Conservation (phyloP, 1,140 invertebrate genomes). For the Drosophila guanche region DNA sequence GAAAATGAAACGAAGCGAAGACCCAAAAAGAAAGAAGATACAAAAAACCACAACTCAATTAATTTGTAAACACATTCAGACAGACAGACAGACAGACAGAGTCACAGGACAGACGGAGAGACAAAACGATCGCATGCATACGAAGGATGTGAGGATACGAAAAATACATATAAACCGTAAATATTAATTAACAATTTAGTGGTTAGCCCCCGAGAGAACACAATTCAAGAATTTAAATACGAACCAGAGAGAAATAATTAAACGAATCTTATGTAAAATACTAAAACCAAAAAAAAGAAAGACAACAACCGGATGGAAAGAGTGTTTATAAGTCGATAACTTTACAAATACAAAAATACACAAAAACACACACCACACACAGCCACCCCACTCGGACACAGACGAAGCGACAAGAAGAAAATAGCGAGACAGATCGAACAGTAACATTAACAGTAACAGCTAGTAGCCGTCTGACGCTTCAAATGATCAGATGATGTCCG, state of each 20-base stretch:
- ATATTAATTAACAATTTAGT: constrained; percentile 43
- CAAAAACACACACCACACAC: constrained; percentile 7
- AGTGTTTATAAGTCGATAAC: constrained; percentile 32
- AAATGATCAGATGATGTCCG: too few species aligned
- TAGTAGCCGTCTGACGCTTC: not conserved
- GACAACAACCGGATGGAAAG: not conserved
- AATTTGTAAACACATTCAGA: constrained; percentile 27
- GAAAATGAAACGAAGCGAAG: constrained; percentile 5
- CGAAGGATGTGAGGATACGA: constrained; percentile 29
- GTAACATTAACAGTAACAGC: constrained; percentile 14
- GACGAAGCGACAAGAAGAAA: constrained; percentile 8
- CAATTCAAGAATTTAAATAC: constrained; percentile 46
- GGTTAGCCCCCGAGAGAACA: constrained; percentile 39
- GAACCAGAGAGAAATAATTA: constrained; percentile 39
- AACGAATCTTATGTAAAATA: constrained; percentile 51
- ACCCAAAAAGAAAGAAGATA: not conserved
- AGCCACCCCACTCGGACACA: constrained; percentile 4
- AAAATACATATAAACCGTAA: constrained; percentile 41
- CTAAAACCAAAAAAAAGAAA: constrained; percentile 29
- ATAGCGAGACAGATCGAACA: not conserved
- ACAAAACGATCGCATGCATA: not conserved
- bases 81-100: constrained; percentile 22
- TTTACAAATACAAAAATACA: constrained; percentile 16
- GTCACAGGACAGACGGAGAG: not conserved
- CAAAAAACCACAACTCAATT: constrained; percentile 33